These are phyloP conservation scores for Simalia tracyae DNA, from an alignment of 2,797 vertebrate genomes.

Conservation along the genomic window DNA sequence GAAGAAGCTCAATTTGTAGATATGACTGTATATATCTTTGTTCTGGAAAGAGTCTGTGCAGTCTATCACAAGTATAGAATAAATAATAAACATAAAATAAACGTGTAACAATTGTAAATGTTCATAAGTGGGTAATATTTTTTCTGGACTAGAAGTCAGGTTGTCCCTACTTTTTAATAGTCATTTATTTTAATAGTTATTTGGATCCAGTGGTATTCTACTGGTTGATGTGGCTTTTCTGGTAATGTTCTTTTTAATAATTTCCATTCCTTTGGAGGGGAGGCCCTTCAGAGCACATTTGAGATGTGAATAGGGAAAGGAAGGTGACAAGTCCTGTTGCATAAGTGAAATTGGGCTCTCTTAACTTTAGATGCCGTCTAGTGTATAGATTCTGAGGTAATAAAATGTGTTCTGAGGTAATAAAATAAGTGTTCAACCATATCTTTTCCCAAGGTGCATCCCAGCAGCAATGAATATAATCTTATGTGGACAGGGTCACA, in stretches of 20 bases:
- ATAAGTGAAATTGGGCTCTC: neutral
- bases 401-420: neutral
- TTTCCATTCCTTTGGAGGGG: neutral
- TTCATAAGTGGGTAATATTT: neutral
- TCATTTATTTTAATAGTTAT: neutral
- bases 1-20: neutral
- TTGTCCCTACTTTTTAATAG: neutral
- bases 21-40: neutral
- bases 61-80: neutral
- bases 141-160: neutral
- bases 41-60: neutral
- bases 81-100: neutral
- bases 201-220: neutral
- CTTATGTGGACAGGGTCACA: constrained; percentile 98
- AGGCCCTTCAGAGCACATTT: neutral
- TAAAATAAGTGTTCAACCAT: neutral
- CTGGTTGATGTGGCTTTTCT: neutral
- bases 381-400: neutral
- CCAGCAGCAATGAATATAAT: constrained; percentile 92
- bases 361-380: neutral
- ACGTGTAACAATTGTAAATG: neutral
- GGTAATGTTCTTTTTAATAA: neutral
- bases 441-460: constrained; percentile 80
- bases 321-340: neutral
- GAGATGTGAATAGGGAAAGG: neutral